Evolutionary conservation across 2,888 invertebrate genomes (phyloP), one percentile per base, ranked within the genome.

Genomic region (Aphidius colemani): DNA sequence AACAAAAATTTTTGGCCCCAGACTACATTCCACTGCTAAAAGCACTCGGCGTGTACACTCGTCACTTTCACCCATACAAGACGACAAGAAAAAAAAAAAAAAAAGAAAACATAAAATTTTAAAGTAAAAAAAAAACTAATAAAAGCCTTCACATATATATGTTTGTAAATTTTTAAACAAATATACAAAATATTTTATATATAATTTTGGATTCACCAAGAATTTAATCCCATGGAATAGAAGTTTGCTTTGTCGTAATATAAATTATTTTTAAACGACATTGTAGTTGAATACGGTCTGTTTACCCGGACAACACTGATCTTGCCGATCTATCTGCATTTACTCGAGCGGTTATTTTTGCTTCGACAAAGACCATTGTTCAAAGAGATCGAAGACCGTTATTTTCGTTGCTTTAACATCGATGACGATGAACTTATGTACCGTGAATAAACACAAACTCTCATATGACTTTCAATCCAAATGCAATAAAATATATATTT

Each of bases 201-300:
- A 68, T 65, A 66, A 66, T 68, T 65, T 69, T 66, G 66, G 69
- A 67, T 30, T 30, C 30, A 62, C 57, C 58, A 66, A 68, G 59
- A 65, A 61, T 57, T 67, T 67, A 69, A 71, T 69, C 68, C 71
- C 13, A 13, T 55, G 10, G 30, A 30, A 30, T 30, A 56, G 10
- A 56, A 64, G 62, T 64, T 63, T 59, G 50, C 55, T 67, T 61
- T 51, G 63, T 64, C 59, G 48, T 55, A 53, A 57, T 69, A 70
- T 71, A 70, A 72, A 71, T 71, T 71, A 71, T 71, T 68, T 71
- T 72, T 67, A 70, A 71, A 68, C 63, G 68, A 67, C 69, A 67
- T 70, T 71, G 70, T 69, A 66, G 67, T 68, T 61, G 63, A 68
- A 68, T 65, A 64, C 55, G 46, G 41, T 53, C 41, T 56, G 7